Percentiles rank a stretch among this genome's conserved stretches.
phyloP scores from a whole-genome alignment of 1,140 invertebrate species.

The Eumaeus atala region DNA sequence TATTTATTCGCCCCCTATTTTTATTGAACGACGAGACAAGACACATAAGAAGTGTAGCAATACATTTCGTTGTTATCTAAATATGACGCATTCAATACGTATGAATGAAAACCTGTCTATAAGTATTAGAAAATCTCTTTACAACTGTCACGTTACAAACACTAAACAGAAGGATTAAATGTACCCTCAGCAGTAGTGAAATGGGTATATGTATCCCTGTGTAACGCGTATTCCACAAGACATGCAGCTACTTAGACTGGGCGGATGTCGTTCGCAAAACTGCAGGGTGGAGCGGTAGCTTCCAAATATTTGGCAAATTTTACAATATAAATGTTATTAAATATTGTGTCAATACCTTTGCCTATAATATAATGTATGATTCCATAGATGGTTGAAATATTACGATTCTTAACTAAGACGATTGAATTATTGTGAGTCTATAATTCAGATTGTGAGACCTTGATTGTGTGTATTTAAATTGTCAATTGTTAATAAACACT shows the following conservation, averaged over 20 bases:
- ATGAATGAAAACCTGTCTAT: conserved; percentile 13
- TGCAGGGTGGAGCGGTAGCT: too few species aligned
- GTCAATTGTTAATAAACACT: too few species aligned
- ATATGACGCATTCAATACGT: background rate
- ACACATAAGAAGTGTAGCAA: conserved; percentile 15
- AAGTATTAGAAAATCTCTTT: conserved; percentile 19
- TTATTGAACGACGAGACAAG: conserved; percentile 12
- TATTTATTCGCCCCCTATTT: too few species aligned
- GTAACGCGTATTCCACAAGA: background rate
- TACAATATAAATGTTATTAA: background rate
- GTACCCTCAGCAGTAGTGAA: too few species aligned
- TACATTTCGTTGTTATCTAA: conserved; percentile 5
- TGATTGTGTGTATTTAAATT: too few species aligned
- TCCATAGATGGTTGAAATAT: too few species aligned
- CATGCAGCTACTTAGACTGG: background rate
- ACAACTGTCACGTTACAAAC: conserved; percentile 13
- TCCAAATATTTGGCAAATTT: background rate
- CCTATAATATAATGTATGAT: too few species aligned
- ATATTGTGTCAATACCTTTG: too few species aligned
- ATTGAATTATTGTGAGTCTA: too few species aligned
- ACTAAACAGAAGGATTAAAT: conserved; percentile 20
- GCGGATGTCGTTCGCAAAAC: too few species aligned
- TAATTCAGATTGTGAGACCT: too few species aligned
- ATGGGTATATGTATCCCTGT: background rate
- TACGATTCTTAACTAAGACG: too few species aligned